Base-by-base conservation (phyloP, 2,113 vertebrate species). In the Gallinago undulata region DNA sequence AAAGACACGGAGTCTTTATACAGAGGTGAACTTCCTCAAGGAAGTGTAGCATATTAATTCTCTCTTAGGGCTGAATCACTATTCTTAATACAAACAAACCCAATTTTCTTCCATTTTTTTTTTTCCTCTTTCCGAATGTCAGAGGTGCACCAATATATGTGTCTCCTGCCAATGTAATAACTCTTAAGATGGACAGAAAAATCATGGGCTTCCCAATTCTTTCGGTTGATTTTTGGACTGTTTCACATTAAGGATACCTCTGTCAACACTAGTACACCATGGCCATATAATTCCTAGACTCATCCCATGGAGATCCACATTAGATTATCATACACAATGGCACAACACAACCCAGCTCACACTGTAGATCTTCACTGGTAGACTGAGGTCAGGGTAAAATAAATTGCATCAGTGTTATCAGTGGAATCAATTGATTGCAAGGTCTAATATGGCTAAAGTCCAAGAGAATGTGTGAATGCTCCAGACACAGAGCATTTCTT, bases 341-440 rank as follows among this genome's bases (percentile, higher is more conserved):
- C 47, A 50, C 9, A 57, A 51, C 79, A 93, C 24, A 96, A 88
- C 64, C 75, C 59, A 25, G 94, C 80, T 84, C 94, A 78, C 55
- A 19, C 16, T 60, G 75, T 30, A 84, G 55, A 96, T 72, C 76
- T 75, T 70, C 91, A 28, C 55, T 75, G 67, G 25, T 10, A 75
- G 39, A 74, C 72, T 41, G 48, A 55, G 94, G 87, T 88, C 77
- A 93, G 51, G 21, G 19, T 59, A 47, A 92, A 96, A 96, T 75
- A 96, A 96, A 97, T 94, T 92, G 51, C 70, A 87, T 57, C 76
- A 87, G 39, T 78, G 45, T 84, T 95, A 94, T 94, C 70, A 93
- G 79, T 85, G 92, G 95, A 85, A 96, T 92, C 76, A 95, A 80
- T 89, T 94, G 93, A 97, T 94, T 96, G 74, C 67, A 90, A 89